Evolutionary conservation across 1,140 invertebrate species (phyloP).

Genomic region (Calosoma granatense): DNA sequence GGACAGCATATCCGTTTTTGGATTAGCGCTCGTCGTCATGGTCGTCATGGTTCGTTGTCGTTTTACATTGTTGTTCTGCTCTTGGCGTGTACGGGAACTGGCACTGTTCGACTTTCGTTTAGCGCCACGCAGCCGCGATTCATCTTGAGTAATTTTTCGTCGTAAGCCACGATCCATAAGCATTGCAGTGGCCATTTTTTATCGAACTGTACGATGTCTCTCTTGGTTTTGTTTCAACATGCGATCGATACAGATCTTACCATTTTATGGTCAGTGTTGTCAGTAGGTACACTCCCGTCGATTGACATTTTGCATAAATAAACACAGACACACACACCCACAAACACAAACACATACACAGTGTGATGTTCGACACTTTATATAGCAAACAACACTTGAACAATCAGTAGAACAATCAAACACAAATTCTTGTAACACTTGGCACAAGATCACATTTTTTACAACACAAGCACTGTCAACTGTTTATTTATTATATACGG

Average conservation of each 20-base stretch:
- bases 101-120: slow-evolving; percentile 37
- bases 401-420: not conserved
- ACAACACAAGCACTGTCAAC: too few species aligned
- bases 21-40: too few species aligned
- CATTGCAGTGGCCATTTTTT: slow-evolving; percentile 21
- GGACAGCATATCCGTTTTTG: slow-evolving; percentile 51
- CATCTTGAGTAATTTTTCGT: slow-evolving; percentile 40
- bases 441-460: too few species aligned
- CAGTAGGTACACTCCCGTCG: too few species aligned
- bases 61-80: slow-evolving; percentile 42
- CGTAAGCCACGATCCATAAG: slow-evolving; percentile 40
- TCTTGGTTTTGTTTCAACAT: not conserved
- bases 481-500: too few species aligned
- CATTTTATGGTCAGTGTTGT: not conserved
- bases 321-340: not conserved
- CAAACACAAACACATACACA: not conserved
- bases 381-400: slow-evolving; percentile 9
- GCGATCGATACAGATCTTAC: slow-evolving; percentile 8
- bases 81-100: slow-evolving; percentile 20
- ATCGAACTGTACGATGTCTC: too few species aligned
- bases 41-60: slow-evolving; percentile 41
- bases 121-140: slow-evolving; percentile 23
- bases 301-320: too few species aligned
- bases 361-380: slow-evolving; percentile 30
- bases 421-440: not conserved